These are phyloP conservation scores for Pomacea maculata DNA, from an alignment of 1,140 invertebrate genomes.

Conservation along the genomic window DNA sequence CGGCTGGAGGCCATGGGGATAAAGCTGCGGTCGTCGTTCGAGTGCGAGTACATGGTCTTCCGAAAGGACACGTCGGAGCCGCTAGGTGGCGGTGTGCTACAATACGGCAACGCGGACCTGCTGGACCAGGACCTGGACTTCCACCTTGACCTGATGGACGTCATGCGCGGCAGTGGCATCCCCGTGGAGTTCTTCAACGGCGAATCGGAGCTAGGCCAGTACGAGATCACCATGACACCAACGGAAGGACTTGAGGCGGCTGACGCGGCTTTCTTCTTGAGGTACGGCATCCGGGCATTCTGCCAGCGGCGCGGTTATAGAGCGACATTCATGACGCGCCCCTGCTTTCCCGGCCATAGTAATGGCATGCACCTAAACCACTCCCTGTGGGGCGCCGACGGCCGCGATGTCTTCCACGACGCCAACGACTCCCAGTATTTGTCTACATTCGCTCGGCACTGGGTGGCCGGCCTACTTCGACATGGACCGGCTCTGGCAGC, in stretches of 20 bases:
- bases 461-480: conserved; percentile 38
- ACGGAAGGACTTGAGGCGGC: conserved; percentile 10
- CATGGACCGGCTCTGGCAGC: conserved; percentile 35
- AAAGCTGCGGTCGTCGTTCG: conserved; percentile 24
- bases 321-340: conserved; percentile 41
- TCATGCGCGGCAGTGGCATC: conserved; percentile 5
- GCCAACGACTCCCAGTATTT: conserved; percentile 16
- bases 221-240: conserved; percentile 28
- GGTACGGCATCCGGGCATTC: conserved; percentile 11
- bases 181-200: conserved; percentile 28
- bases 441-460: conserved; percentile 31
- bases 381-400: conserved; percentile 31
- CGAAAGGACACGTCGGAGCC: conserved; percentile 3
- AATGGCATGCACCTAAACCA: conserved; percentile 40
- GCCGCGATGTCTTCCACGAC: conserved; percentile 34
- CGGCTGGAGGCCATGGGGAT: conserved; percentile 15
- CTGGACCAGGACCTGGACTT: conserved; percentile 15
- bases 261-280: conserved; percentile 6
- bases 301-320: not conserved
- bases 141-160: conserved; percentile 20
- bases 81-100: conserved; percentile 6
- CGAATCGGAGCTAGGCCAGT: conserved; percentile 27
- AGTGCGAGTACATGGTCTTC: conserved; percentile 26
- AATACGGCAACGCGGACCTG: conserved; percentile 22
- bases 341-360: conserved; percentile 5